Conservation (phyloP, 2,113 vertebrate genomes). For the Phaethornis superciliosus region DNA sequence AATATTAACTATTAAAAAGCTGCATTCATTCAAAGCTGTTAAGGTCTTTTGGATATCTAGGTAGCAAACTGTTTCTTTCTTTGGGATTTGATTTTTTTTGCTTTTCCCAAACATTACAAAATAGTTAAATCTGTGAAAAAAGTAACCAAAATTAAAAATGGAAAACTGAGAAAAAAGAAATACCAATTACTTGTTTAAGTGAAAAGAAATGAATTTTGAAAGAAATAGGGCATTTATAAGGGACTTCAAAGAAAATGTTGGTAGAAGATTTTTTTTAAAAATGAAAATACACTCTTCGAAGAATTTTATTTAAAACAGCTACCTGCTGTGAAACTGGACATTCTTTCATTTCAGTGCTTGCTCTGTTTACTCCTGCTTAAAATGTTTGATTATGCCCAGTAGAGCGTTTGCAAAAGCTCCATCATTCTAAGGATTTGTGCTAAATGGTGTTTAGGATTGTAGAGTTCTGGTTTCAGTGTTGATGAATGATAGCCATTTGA, state of each 20-base stretch:
- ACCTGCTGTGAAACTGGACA: not conserved
- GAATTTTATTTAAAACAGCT: not conserved
- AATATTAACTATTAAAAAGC: constrained; percentile 77
- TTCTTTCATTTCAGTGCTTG: not conserved
- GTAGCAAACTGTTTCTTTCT: not conserved
- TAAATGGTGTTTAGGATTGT: not conserved
- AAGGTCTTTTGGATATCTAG: not conserved
- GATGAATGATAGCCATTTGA: constrained; percentile 11
- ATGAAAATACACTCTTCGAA: not conserved
- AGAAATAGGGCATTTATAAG: not conserved
- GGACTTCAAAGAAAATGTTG: not conserved
- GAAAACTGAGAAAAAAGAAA: not conserved
- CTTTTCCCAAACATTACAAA: not conserved
- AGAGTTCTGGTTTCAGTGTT: not conserved
- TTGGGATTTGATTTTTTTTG: not conserved
- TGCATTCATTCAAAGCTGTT: constrained; percentile 11
- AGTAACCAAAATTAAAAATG: not conserved
- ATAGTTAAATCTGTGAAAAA: not conserved
- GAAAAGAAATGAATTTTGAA: not conserved
- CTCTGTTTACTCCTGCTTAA: not conserved
- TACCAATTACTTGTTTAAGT: not conserved
- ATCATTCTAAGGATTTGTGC: not conserved
- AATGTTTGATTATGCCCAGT: not conserved
- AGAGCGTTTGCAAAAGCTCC: not conserved
- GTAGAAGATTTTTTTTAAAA: not conserved